Evolutionary conservation across 2,888 invertebrate genomes (phyloP), one percentile per base, ranked within the genome.

Genomic region (Siphlonurus alternatus): DNA sequence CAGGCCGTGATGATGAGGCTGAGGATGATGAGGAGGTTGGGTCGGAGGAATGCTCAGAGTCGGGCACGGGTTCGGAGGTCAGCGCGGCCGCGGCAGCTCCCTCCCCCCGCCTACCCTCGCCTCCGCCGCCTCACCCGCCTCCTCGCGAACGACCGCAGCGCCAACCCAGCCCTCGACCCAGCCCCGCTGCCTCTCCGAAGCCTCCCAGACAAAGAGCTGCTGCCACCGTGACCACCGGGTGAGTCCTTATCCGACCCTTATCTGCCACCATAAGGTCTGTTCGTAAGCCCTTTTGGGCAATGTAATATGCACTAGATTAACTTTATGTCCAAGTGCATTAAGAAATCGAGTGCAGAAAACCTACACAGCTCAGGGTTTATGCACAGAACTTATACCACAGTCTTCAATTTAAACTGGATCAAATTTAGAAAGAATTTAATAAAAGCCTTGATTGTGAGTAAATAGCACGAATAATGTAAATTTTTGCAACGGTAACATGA

Each of bases 61-160:
- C 38, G 38, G 38, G 15, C 38, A 10, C 38, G 38, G 38, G 38
- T 5, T 38, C 38, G 38, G 38, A 38, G 38, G 38, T 38, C 7
- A 38, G 38, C 15, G 38, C 38, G 23, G 23, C 60, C 25, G 38
- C 38, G 19, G 61, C n/a, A 2, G 61, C 38, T 19, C 25, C 25
- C 23, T 38, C 61, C 23, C 38, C 61, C 15, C 61, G 25, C 19
- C 38, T 38, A 24, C 61, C 61, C 20, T 61, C 61, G 25, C 61
- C 61, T n/a, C 24, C 61, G 2, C 61, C 61, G 2, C 61, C 24
- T n/a, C 5, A 18, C 15, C 24, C 2, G 2, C 23, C 7, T 5
- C 38, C 3, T 7, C 61, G 20, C 61, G 15, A 2, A n/a, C 18
- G 10, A 61, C 24, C n/a, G 20, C 10, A 5, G 2, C 19, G 5